A percentile compares a stretch with the other conserved stretches of the same genome.
Evolutionary conservation across 2,113 vertebrate genomes (phyloP).

Genomic region (Falco punctatus): DNA sequence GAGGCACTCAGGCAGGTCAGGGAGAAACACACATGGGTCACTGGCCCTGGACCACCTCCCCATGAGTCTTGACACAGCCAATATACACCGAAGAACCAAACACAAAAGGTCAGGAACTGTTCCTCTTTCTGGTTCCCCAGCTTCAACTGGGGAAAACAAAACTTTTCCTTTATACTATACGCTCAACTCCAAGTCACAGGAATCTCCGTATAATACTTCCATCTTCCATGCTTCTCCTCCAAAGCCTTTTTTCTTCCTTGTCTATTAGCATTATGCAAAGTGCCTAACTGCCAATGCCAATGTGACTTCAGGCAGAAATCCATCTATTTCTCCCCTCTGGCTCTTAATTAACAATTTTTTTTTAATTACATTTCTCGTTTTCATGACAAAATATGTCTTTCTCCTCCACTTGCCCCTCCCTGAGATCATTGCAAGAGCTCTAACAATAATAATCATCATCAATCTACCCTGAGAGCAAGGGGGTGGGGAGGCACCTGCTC

Average conservation of each 20-base stretch:
- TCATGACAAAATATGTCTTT: background rate
- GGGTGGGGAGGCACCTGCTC: background rate
- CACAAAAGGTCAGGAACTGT: background rate
- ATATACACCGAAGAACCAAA: background rate
- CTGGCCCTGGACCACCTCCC: background rate
- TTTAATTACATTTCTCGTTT: conserved; percentile 20
- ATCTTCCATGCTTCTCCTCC: background rate
- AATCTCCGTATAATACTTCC: background rate
- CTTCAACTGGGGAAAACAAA: background rate
- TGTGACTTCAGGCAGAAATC: conserved; percentile 13
- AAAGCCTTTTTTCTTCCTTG: background rate
- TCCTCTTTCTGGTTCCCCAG: background rate
- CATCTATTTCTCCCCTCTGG: background rate
- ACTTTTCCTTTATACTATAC: background rate
- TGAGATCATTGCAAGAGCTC: background rate
- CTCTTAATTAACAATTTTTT: background rate
- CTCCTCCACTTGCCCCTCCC: background rate
- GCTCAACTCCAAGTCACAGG: background rate
- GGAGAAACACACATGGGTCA: background rate
- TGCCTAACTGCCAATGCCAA: background rate
- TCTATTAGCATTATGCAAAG: background rate
- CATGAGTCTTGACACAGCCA: rapidly evolving
- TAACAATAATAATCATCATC: background rate
- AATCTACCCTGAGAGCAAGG: background rate
- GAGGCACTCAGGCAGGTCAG: background rate